Evolutionary conservation across 2,888 invertebrate genomes (phyloP).

Genomic region (Adelphocoris suturalis): DNA sequence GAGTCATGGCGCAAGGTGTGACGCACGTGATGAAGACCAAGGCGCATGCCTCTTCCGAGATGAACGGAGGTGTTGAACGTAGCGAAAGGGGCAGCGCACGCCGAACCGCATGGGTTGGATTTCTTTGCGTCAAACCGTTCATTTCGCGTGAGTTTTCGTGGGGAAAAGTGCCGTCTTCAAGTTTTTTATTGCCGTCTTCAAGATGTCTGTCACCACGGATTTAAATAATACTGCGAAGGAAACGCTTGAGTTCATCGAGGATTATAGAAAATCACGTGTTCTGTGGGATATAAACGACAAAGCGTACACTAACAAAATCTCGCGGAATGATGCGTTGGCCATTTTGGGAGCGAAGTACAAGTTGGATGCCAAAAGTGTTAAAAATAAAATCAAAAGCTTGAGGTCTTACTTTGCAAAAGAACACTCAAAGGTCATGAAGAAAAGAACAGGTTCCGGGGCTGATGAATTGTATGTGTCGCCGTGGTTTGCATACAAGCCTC

Average conservation of each 20-base stretch:
- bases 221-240: neutral
- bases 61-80: too few relatives aligned
- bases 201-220: too few relatives aligned
- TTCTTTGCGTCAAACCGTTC: too few relatives aligned
- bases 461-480: constrained; percentile 60
- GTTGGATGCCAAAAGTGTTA: constrained; percentile 40
- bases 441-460: constrained; percentile 71
- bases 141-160: too few relatives aligned
- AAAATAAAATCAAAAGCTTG: constrained; percentile 55
- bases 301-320: constrained; percentile 35
- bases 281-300: constrained; percentile 21
- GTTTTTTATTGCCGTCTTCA: too few relatives aligned
- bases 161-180: too few relatives aligned
- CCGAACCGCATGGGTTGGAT: too few relatives aligned
- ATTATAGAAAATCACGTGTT: constrained; percentile 17
- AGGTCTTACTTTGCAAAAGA: neutral
- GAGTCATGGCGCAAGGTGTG: too few relatives aligned
- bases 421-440: constrained; percentile 28
- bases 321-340: constrained; percentile 42
- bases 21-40: too few relatives aligned
- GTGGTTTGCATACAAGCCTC: constrained; percentile 68
- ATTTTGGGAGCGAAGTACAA: constrained; percentile 38
- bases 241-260: constrained; percentile 41
- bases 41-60: too few relatives aligned
- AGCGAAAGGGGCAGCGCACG: too few relatives aligned